phyloP scores from a whole-genome alignment of 2,113 vertebrate species.

The Pseudorasbora parva region DNA sequence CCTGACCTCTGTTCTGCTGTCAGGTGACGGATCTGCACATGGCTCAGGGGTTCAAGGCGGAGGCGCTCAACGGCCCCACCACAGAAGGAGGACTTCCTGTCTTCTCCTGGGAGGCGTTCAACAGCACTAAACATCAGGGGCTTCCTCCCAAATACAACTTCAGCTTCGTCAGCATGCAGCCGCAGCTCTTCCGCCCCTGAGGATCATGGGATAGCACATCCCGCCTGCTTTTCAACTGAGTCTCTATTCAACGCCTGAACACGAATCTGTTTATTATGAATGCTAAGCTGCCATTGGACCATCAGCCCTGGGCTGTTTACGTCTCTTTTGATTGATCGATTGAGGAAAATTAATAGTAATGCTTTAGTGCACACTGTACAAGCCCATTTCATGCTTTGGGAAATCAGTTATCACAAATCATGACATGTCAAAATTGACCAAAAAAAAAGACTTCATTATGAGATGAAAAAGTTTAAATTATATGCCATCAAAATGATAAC shows the following conservation, averaged over 20 bases:
- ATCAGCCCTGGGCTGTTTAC: not conserved
- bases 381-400: not conserved
- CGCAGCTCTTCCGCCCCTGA: constrained; percentile 77
- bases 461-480: not conserved
- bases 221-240: not conserved
- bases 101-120: constrained; percentile 84
- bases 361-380: not conserved
- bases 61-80: constrained; percentile 86
- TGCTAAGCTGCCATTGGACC: not conserved
- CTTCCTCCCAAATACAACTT: constrained; percentile 85
- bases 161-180: constrained; percentile 82
- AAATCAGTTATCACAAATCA: not conserved
- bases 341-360: not conserved
- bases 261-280: not conserved
- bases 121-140: constrained; percentile 80
- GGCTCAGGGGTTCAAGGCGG: constrained; percentile 75
- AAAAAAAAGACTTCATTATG: too few relatives aligned
- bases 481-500: too few relatives aligned
- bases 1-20: not conserved
- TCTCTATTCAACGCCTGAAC: not conserved
- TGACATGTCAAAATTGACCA: not conserved
- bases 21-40: constrained; percentile 86
- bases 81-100: constrained; percentile 82
- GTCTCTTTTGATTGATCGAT: not conserved
- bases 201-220: not conserved